Percentiles rank a stretch among this genome's conserved stretches.
These are phyloP conservation scores for Novumbra hubbsi DNA, from an alignment of 2,797 vertebrate genomes.

Conservation along the genomic window DNA sequence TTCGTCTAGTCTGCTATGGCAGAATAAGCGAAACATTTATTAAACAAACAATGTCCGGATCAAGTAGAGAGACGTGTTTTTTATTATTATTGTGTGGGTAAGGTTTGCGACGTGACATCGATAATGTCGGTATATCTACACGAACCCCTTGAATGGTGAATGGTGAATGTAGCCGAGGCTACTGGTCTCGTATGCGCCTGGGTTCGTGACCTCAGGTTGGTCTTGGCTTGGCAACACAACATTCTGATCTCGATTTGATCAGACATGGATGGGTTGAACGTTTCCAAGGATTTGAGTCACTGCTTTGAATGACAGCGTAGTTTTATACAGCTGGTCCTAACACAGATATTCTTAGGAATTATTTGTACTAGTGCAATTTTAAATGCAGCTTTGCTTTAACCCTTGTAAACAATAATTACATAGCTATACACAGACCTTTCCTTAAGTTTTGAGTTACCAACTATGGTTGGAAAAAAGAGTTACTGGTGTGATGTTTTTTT, in stretches of 20 bases:
- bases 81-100: constrained; percentile 60
- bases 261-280: no score
- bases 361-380: neutral
- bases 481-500: neutral
- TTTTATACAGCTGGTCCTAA: neutral
- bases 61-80: constrained; percentile 38
- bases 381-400: neutral
- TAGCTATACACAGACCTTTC: neutral
- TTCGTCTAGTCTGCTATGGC: no score
- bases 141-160: neutral
- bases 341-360: neutral
- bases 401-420: neutral
- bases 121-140: neutral
- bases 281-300: no score
- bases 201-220: constrained; percentile 3
- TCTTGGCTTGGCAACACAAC: constrained; percentile 4
- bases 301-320: neutral
- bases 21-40: neutral
- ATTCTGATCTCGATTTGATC: neutral
- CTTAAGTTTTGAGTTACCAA: neutral
- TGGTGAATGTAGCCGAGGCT: neutral
- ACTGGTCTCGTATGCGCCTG: neutral
- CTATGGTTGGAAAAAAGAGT: neutral
- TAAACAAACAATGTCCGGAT: constrained; percentile 26
- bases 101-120: constrained; percentile 29